These are phyloP conservation scores for Diorhabda sublineata DNA, from an alignment of 1,140 invertebrate species.

Conservation along the genomic window DNA sequence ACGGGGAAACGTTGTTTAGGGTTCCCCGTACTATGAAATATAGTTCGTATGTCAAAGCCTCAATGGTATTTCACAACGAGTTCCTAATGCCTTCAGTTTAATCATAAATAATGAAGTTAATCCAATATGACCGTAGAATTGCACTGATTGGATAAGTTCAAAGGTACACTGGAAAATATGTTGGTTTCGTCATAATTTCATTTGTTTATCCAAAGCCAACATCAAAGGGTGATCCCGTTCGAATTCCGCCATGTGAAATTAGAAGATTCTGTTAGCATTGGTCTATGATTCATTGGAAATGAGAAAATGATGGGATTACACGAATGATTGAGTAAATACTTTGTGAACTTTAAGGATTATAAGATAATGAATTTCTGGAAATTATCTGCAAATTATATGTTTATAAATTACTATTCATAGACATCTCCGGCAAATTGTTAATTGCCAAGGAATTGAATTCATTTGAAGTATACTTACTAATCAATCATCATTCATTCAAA, in stretches of 20 bases:
- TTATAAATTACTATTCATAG: too few species aligned
- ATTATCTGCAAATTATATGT: too few species aligned
- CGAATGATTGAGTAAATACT: not conserved
- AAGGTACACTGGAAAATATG: not conserved
- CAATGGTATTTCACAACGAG: not conserved
- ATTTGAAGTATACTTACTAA: too few species aligned
- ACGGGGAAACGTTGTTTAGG: too few species aligned
- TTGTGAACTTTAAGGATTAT: not conserved
- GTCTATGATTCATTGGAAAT: not conserved
- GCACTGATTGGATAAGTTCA: not conserved
- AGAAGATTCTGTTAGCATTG: not conserved
- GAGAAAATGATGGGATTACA: not conserved
- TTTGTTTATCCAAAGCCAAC: not conserved
- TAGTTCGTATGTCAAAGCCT: not conserved
- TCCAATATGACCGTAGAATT: not conserved
- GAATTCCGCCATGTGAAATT: conserved; percentile 2
- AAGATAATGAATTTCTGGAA: not conserved
- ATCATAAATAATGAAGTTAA: conserved; percentile 1
- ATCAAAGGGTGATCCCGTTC: not conserved
- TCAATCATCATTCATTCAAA: too few species aligned
- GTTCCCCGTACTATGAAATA: too few species aligned
- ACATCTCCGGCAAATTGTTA: too few species aligned
- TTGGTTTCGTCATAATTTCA: not conserved
- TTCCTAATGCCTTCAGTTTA: not conserved
- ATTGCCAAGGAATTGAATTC: too few species aligned